Evolutionary conservation across 2,113 vertebrate genomes (phyloP).

Genomic region (Octodon degus): DNA sequence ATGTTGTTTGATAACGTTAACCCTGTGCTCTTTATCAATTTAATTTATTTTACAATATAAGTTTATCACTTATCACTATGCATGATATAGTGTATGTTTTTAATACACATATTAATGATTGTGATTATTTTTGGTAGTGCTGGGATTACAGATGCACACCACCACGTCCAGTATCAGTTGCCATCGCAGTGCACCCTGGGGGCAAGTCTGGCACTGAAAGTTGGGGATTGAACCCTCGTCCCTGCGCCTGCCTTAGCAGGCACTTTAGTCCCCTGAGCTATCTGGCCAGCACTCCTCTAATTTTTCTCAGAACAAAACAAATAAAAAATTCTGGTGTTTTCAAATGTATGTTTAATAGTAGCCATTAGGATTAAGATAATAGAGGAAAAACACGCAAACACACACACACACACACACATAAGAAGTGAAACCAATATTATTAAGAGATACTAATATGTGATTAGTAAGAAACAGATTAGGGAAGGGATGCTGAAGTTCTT

Average conservation of each 20-base stretch:
- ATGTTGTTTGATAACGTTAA: background rate
- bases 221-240: no score
- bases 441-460: background rate
- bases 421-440: background rate
- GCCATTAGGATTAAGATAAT: background rate
- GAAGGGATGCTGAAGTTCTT: background rate
- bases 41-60: background rate
- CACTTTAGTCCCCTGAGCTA: no score
- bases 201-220: no score
- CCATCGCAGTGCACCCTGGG: no score
- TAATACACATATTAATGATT: background rate
- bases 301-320: background rate
- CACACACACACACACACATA: background rate
- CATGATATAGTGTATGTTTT: background rate
- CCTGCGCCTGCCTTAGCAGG: no score
- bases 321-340: background rate
- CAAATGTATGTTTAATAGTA: background rate
- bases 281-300: no score
- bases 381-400: background rate
- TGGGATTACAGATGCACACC: no score
- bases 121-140: background rate
- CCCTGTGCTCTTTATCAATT: background rate
- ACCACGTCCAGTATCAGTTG: no score
- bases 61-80: background rate
- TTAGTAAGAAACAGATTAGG: background rate